These are phyloP conservation scores for Enteromius mattozi DNA, from an alignment of 2,797 vertebrate genomes.

Conservation along the genomic window DNA sequence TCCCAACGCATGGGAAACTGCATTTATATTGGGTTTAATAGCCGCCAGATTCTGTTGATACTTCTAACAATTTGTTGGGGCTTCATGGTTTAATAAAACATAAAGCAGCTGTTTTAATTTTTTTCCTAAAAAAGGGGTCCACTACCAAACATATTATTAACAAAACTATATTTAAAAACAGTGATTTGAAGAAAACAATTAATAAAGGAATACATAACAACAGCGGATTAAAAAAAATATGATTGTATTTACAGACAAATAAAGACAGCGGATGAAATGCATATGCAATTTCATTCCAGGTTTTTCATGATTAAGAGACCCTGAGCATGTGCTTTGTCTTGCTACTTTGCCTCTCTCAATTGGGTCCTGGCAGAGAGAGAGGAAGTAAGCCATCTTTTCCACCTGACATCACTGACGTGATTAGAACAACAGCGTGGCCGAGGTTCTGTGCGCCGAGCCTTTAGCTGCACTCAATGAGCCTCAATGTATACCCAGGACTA, in stretches of 20 bases:
- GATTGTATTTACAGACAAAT: slow-evolving; percentile 19
- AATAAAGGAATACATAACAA: background rate
- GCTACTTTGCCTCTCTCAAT: slow-evolving; percentile 56
- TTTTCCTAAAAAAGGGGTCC: background rate
- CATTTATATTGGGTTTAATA: background rate
- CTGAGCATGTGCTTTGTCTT: slow-evolving; percentile 57
- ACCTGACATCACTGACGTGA: slow-evolving; percentile 74
- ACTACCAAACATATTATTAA: background rate
- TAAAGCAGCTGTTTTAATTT: background rate
- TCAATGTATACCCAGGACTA: background rate
- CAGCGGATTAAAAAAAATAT: background rate
- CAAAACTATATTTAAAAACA: background rate
- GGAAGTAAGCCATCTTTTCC: slow-evolving; percentile 75
- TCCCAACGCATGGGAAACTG: background rate
- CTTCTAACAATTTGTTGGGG: slow-evolving; percentile 10
- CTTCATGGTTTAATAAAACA: slow-evolving; percentile 10
- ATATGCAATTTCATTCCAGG: slow-evolving; percentile 33
- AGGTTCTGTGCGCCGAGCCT: slow-evolving; percentile 9
- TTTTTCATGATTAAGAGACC: slow-evolving; percentile 19
- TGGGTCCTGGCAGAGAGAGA: slow-evolving; percentile 65
- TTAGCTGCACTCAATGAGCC: background rate
- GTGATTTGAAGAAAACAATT: background rate
- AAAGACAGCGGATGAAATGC: background rate
- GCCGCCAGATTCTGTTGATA: slow-evolving; percentile 5
- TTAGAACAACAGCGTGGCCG: slow-evolving; percentile 56